phyloP scores from a whole-genome alignment of 2,113 vertebrate genomes.

The Vulpes ferrilata region DNA sequence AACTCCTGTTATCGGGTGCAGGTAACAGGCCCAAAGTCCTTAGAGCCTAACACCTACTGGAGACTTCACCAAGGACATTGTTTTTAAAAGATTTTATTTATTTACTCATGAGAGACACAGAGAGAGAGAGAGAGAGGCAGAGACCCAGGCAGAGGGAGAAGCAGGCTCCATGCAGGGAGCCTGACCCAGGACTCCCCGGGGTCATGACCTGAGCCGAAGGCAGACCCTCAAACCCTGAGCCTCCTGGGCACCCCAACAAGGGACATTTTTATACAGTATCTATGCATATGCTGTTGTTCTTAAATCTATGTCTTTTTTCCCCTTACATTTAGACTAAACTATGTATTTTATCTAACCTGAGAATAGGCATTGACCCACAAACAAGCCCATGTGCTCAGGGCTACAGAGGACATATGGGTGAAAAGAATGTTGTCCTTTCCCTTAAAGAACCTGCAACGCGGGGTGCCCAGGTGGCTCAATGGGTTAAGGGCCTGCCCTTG shows the following conservation, averaged over 20 bases:
- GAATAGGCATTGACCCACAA: not conserved
- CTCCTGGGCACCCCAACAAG: not conserved
- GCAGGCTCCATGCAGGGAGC: no score
- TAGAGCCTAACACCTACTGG: not conserved
- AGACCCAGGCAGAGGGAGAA: no score
- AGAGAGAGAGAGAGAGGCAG: no score
- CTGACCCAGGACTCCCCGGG: no score
- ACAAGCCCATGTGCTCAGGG: not conserved
- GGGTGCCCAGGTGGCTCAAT: not conserved
- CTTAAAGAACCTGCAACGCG: not conserved
- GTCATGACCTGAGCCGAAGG: no score
- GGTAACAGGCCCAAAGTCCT: not conserved
- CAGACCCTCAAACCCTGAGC: no score
- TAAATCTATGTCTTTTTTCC: not conserved
- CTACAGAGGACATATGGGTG: not conserved
- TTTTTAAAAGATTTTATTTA: no score
- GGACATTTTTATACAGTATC: not conserved
- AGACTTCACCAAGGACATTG: not conserved
- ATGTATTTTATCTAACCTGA: constrained; percentile 33
- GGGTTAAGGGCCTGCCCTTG: not conserved
- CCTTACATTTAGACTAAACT: not conserved
- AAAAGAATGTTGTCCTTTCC: not conserved
- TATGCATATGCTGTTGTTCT: not conserved
- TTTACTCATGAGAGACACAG: no score
- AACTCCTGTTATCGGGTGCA: not conserved